Percentiles rank a stretch among this genome's conserved stretches.
These are phyloP conservation scores for Semaprochilodus insignis DNA, from an alignment of 2,797 vertebrate species.

Conservation along the genomic window DNA sequence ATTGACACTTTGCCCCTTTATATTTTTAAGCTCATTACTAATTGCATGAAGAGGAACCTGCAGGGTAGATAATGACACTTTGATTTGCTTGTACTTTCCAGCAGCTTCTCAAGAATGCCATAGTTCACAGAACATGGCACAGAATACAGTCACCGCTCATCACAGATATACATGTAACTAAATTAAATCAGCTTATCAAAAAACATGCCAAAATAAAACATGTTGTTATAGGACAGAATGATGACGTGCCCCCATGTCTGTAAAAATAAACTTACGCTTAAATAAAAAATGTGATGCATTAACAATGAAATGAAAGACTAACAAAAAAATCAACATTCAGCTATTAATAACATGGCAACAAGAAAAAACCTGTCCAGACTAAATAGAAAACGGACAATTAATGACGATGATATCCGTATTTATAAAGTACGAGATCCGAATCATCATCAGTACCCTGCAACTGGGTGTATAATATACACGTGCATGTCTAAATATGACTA, in stretches of 20 bases:
- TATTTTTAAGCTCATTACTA: conserved; percentile 26
- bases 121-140: not conserved
- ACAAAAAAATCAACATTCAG: not conserved
- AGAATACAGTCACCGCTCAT: not conserved
- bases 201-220: not conserved
- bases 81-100: not conserved
- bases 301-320: not conserved
- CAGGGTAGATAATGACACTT: not conserved
- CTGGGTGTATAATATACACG: conserved; percentile 38
- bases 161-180: not conserved
- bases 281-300: not conserved
- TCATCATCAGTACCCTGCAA: not conserved
- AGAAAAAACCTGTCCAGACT: not conserved
- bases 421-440: not conserved
- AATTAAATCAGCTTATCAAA: not conserved
- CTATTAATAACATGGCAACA: not conserved
- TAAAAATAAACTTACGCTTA: not conserved
- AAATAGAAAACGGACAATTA: not conserved
- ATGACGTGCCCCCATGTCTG: not conserved
- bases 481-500: conserved; percentile 34
- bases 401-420: not conserved
- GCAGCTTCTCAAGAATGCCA: not conserved
- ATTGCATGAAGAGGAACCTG: not conserved
- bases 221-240: not conserved
- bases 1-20: conserved; percentile 13